These are phyloP conservation scores for Diaprepes abbreviatus DNA, from an alignment of 2,888 invertebrate species.

Conservation along the genomic window DNA sequence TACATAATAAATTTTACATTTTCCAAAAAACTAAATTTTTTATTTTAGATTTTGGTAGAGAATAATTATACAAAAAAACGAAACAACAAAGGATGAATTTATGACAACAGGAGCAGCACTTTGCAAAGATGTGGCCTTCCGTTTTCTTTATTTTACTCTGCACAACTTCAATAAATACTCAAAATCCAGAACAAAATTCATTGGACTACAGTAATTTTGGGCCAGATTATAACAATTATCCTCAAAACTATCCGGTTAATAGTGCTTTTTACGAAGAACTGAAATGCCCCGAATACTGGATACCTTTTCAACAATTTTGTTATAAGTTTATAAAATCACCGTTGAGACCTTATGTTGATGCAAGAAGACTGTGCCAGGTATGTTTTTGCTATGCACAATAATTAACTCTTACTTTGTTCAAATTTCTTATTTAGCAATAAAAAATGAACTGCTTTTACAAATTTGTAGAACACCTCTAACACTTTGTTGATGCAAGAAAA, in stretches of 20 bases:
- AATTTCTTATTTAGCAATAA: too few relatives aligned
- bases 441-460: too few relatives aligned
- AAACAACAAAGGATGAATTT: not conserved
- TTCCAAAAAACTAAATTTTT: too few relatives aligned
- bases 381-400: too few relatives aligned
- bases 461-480: too few relatives aligned
- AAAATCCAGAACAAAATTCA: conserved; percentile 28
- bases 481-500: too few relatives aligned
- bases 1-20: too few relatives aligned
- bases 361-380: conserved; percentile 82
- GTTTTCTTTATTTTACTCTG: not conserved
- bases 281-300: conserved; percentile 89
- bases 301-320: conserved; percentile 84
- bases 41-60: not conserved
- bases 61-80: not conserved
- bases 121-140: conserved; percentile 15
- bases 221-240: conserved; percentile 29
- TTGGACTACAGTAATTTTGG: conserved; percentile 40
- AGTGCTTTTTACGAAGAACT: conserved; percentile 59
- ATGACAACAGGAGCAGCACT: not conserved
- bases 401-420: too few relatives aligned
- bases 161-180: not conserved
- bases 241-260: conserved; percentile 7
- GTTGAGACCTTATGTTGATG: conserved; percentile 82
- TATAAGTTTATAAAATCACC: conserved; percentile 93